Conservation (phyloP, 1,140 invertebrate species). For the Calephelis nemesis region DNA sequence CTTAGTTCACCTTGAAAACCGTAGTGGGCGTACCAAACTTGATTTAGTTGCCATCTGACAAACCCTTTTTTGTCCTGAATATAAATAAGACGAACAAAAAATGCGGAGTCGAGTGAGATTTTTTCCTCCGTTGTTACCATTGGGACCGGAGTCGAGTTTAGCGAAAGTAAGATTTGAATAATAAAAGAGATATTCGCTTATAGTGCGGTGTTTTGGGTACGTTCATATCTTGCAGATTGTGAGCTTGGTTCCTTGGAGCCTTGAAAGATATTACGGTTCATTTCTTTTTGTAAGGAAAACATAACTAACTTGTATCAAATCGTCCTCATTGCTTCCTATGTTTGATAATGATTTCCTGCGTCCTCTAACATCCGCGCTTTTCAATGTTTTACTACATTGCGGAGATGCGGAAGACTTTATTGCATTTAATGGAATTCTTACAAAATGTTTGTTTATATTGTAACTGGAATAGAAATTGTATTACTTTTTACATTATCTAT, state of each 20-base stretch:
- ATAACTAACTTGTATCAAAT: slow-evolving; percentile 31
- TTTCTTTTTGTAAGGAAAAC: slow-evolving; percentile 40
- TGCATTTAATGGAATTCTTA: slow-evolving; percentile 3
- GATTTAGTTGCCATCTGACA: slow-evolving; percentile 74
- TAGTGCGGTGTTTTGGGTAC: slow-evolving; percentile 55
- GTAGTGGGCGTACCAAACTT: slow-evolving; percentile 67
- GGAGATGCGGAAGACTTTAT: slow-evolving; percentile 54
- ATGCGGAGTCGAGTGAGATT: slow-evolving; percentile 59
- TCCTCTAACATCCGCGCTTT: slow-evolving; percentile 61
- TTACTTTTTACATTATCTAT: neutral
- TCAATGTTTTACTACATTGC: slow-evolving; percentile 56
- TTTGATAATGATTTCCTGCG: slow-evolving; percentile 72
- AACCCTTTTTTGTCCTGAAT: slow-evolving; percentile 76
- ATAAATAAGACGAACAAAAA: slow-evolving; percentile 74
- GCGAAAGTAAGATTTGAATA: slow-evolving; percentile 73
- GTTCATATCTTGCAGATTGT: slow-evolving; percentile 35
- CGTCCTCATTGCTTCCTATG: slow-evolving; percentile 62
- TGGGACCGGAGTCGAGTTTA: slow-evolving; percentile 58
- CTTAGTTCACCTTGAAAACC: slow-evolving; percentile 63
- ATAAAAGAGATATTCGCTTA: slow-evolving; percentile 66
- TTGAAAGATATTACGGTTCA: slow-evolving; percentile 9
- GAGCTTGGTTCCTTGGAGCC: slow-evolving; percentile 9
- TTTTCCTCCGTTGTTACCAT: slow-evolving; percentile 53
- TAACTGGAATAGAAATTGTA: too few species aligned
- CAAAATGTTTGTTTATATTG: slow-evolving; percentile 8